Base-by-base conservation (phyloP, 2,797 vertebrate species). In the Tachyglossus aculeatus region DNA sequence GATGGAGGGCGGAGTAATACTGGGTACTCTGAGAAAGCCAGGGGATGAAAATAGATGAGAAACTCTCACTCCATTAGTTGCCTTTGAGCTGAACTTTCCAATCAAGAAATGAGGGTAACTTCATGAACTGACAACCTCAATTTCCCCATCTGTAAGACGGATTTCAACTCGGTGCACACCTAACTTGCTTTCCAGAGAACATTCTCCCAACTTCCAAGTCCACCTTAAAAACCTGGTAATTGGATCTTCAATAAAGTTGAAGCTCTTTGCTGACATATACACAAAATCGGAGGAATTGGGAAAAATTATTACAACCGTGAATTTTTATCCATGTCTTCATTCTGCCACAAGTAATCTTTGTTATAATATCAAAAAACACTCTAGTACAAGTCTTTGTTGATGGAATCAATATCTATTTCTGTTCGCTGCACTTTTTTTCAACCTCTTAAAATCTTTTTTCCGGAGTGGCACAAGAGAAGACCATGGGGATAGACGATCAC, bases 201-300 rank as follows among this genome's bases (percentile, higher is more conserved):
- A 78, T 83, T 76, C 78, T 85, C 78, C 75, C 70, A 83, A 83
- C 85, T 87, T 87, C 83, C 83, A 85, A 87, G 78, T 83, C 80
- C 73, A 77, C 82, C 80, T 78, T 87, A 85, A 87, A 78, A 74
- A 80, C 71, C 80, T 69, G 59, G 73, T 85, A 87, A 87, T 87
- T 87, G 73, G 82, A 76, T 80, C 87, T 81, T 56, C 82, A 85
- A 81, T 85, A 80, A 83, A 81, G 80, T 83, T 87, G 80, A 87
- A 87, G 78, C 83, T 79, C 68, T 80, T 78, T 85, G 78, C 74
- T 87, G 82, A 87, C 71, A 76, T 67, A 78, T 87, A 82, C 85
- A 85, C 82, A 85, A 83, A 85, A 78, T 83, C 83, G 80, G 71
- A 85, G 75, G 56, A 50, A 76, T 60, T 83, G 34, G 78, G 63